Evolutionary conservation across 1,140 invertebrate genomes (phyloP), one percentile per base, ranked within the genome.

Genomic region (Bombus affinis): DNA sequence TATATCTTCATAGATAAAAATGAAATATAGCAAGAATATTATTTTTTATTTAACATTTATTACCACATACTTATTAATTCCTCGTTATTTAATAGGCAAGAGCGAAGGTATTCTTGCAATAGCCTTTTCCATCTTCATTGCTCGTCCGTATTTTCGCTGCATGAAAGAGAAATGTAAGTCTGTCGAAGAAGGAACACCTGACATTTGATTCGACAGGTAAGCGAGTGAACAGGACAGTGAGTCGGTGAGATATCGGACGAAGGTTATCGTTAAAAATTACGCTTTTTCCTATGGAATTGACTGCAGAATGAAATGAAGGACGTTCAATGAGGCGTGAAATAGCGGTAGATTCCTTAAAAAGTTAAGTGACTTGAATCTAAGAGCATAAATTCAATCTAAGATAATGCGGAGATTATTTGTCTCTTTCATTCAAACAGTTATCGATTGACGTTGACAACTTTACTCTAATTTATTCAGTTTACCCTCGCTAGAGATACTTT

Each of bases 291-390:
- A 39, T 44, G 44, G 47, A 76, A 80, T 85, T 66, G 62, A 37
- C 59, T 75, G 59, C 22, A 53, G 65, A 79, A 88, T 53, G 75
- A 65, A 88, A 89, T 77, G 81, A 85, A 89, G 88, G 86, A 85
- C 77, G 66, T 37, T 39, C 72, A 68, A 62, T 68, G 65, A 66
- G 74, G 86, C 88, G 73, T 88, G 66, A 88, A 88, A 70, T 44
- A 35, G 9, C 37, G 25, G 28, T 18, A 3, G 4, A 42, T 57
- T 70, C 57, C 47, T 72, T 32, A 66, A 81, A 81, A 85, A 39
- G 25, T 6, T 18, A 22, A 66, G 12, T n/a, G 37, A 32, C 28
- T 75, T 22, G 18, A 12, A 42, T 2, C 10, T 2, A 1, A 53
- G 13, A 65, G 42, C 25, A 42, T 57, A 42, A 57, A 42, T 66